Evolutionary conservation across 2,797 vertebrate species (phyloP), one percentile per base, ranked within the genome.

Genomic region (Peromyscus aztecus): DNA sequence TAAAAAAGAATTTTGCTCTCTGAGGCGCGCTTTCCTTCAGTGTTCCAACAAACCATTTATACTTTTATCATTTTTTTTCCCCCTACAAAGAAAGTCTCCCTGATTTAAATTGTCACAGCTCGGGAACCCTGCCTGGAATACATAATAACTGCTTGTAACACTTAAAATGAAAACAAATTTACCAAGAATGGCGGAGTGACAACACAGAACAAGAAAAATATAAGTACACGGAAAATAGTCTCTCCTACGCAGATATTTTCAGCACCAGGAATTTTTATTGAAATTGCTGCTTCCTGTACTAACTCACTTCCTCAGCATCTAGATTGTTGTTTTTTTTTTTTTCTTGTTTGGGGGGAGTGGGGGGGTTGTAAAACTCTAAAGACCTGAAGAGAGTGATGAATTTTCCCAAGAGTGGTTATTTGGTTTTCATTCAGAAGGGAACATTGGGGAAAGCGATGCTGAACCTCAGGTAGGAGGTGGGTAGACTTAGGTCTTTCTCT

Each of bases 91-190:
- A 97, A 98, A 94, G 89, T 98, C 95, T 98, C 97, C 96, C 97
- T 98, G 97, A 98, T 99, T 98, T 98, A 98, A 98, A 98, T 98
- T 98, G 97, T 97, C 98, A 98, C 98, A 97, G 95, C 98, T 98
- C 98, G 96, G 95, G 97, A 98, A 94, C 97, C 97, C 96, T 98
- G 98, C 97, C 98, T 98, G 96, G 98, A 98, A 98, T 98, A 97
- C 97, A 97, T 98, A 98, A 98, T 98, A 98, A 97, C 81, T 98
- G 43, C 97, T 94, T 98, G 89, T 97, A 98, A 98, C 97, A 98
- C 97, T 97, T 98, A 98, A 98, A 98, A 98, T 97, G 96, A 98
- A 98, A 98, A 98, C 97, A 98, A 98, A 97, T 97, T 98, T 96
- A 90, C 96, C 94, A 94, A 97, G 96, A 97, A 97, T 75, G 94